Evolutionary conservation across 1,140 invertebrate genomes (phyloP), one percentile per base, ranked within the genome.

Genomic region (Sitophilus oryzae): DNA sequence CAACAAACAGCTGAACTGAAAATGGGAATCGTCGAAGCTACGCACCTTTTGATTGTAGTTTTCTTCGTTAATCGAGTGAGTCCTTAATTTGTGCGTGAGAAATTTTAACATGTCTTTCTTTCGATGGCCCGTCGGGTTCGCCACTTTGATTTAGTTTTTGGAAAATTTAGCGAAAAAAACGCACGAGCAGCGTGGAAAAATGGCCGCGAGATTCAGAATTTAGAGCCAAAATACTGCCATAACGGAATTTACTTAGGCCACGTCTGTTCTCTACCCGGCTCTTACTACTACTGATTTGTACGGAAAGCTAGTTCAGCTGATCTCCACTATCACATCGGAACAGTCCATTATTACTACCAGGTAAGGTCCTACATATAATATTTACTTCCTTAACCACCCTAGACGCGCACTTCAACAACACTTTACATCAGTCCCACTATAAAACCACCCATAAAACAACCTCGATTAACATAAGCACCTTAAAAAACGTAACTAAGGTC

Each of bases 11-110:
- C 48, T 40, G 41, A 5, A 30, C 50, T 18, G 40, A 35, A 51
- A 56, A 44, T 25, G 21, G n/a, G 15, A 19, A 47, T 49, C 21
- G 56, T 23, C 30, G 14, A 34, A 36, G 9, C 52, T 66, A 67
- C 69, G 43, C 59, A 73, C 71, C 71, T 73, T 73, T 60, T 69
- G 68, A 45, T 61, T 62, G 43, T 63, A 66, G 61, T 71, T 70
- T 66, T 86, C 84, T 77, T 87, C 85, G 79, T 86, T 86, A 74
- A 87, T 79, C 70, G 84, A 85, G 75, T 87, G 85, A 70, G 82
- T 84, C 74, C 82, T 80, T 70, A 87, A 76, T 78, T 87, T 87
- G 74, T 86, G 82, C 68, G 85, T 86, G 69, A 87, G 77, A 76
- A 84, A 85, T 75, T 85, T 86, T 76, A 86, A 83, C 83, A 86